Evolutionary conservation across 1,140 invertebrate species (phyloP).

Genomic region (Calliphora vicina): DNA sequence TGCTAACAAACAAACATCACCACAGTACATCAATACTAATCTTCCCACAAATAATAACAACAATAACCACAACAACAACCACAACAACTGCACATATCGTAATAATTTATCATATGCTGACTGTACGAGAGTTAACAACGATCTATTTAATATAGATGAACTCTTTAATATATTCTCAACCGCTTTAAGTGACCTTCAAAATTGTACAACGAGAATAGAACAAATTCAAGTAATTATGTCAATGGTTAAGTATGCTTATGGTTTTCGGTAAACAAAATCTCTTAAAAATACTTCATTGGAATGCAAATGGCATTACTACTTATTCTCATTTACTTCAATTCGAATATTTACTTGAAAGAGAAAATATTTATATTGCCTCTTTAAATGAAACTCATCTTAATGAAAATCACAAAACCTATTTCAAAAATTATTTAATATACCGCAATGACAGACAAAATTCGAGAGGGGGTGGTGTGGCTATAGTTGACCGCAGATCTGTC

Average conservation of each 20-base stretch:
- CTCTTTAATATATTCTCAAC: not conserved
- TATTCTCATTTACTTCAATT: not conserved
- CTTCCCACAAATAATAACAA: not conserved
- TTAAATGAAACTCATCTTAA: too few species aligned
- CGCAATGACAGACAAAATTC: too few species aligned
- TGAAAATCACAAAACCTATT: too few species aligned
- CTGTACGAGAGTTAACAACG: not conserved
- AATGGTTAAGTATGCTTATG: not conserved
- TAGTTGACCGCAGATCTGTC: too few species aligned
- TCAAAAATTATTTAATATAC: too few species aligned
- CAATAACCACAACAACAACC: too few species aligned
- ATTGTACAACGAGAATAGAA: not conserved
- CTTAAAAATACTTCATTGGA: conserved; percentile 5
- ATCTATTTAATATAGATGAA: not conserved
- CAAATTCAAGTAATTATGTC: not conserved
- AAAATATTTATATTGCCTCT: too few species aligned
- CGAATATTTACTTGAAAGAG: too few species aligned
- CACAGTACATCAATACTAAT: too few species aligned
- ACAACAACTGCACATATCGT: not conserved
- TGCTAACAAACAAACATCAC: too few species aligned
- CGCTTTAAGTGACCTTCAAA: not conserved
- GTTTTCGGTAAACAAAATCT: not conserved
- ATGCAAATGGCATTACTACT: not conserved
- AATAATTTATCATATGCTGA: not conserved
- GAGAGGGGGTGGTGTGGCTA: too few species aligned